Base-by-base conservation (phyloP, 2,888 invertebrate species). In the Lasioglossum zephyrum region DNA sequence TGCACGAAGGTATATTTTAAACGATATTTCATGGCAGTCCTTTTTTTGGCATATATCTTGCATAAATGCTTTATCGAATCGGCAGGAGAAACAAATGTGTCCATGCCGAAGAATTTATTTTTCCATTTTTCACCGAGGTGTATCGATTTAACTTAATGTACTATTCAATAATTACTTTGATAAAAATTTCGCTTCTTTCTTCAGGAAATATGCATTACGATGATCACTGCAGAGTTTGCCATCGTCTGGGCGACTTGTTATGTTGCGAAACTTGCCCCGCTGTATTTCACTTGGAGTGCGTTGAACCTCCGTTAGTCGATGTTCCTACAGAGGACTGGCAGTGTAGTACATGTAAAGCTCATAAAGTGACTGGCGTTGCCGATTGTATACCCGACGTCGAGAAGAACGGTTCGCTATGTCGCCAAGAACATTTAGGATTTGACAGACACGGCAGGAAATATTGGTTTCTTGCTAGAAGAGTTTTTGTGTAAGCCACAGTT, bases 241-340 rank as follows among this genome's bases (percentile, higher is more conserved):
- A 99, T 95, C 97, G 98, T 84, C 96, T 98, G 81, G 99, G 99
- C 44, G 99, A 99, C 95, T 96, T 99, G 76, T 95, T 99, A 18
- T 99, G 99, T 94, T 99, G 99, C 95, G 99, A 99, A 95, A 98
- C 98, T 4, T 99, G 99, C 94, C 99, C 99, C 36, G 99, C 99
- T 47, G 99, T 99, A 39, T 99, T 98, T 95, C 99, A 99, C 95
- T 96, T 99, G 94, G 98, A 98, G 93, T 99, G 99, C 96, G 98
- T 99, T 77, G 99, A 99, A 94, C 99, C 99, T 77, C 98, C 99
- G 18, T 96, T 99, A 94, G 97, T 97, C 76, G 98, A 99, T 95
- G 99, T 99, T 73, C 99, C 99, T 79, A 98, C 98, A 82, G 99
- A 99, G 95, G 99, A 99, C 93, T 99, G 99, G 99, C 98, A 99